Evolutionary conservation across 53 echinoderm and acorn worm species (phyloP).

Genomic region (Paelopatides confundens): DNA sequence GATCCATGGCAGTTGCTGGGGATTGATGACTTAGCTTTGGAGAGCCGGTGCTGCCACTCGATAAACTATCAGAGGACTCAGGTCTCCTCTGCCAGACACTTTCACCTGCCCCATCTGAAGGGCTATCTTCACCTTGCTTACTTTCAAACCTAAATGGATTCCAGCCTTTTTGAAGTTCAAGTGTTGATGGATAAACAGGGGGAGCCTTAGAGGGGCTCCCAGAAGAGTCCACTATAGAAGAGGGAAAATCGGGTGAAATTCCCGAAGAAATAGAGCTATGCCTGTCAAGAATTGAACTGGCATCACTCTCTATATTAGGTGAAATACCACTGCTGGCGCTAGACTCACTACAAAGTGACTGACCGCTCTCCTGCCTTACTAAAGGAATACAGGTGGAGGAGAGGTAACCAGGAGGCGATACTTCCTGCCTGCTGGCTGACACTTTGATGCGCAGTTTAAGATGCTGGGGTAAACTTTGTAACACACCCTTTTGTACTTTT

Average conservation of each 20-base stretch:
- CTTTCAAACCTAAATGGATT: conserved; percentile 78
- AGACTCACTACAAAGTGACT: conserved; percentile 85
- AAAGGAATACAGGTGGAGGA: neutral
- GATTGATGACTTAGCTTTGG: conserved; percentile 61
- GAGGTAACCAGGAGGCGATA: neutral
- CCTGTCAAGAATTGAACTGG: conserved; percentile 66
- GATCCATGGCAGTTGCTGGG: conserved; percentile 72
- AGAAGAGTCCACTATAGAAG: conserved; percentile 58
- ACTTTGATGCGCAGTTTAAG: conserved; percentile 41
- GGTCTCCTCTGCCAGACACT: conserved; percentile 82
- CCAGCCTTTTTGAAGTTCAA: conserved; percentile 64
- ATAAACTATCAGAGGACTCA: conserved; percentile 71
- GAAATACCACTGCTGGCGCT: conserved; percentile 83
- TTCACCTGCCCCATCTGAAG: conserved; percentile 48
- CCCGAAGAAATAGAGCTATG: conserved; percentile 83
- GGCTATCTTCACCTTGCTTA: conserved; percentile 65
- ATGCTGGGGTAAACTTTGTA: conserved; percentile 29
- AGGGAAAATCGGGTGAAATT: conserved; percentile 81
- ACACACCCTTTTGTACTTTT: conserved; percentile 20
- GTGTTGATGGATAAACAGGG: conserved; percentile 28
- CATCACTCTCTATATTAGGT: conserved; percentile 74
- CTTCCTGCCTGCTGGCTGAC: neutral
- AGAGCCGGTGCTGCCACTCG: conserved; percentile 37
- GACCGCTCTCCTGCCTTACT: conserved; percentile 78
- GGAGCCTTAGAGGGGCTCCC: conserved; percentile 53